Base-by-base conservation (phyloP, 2,797 vertebrate species). In the Pteropus rufus region DNA sequence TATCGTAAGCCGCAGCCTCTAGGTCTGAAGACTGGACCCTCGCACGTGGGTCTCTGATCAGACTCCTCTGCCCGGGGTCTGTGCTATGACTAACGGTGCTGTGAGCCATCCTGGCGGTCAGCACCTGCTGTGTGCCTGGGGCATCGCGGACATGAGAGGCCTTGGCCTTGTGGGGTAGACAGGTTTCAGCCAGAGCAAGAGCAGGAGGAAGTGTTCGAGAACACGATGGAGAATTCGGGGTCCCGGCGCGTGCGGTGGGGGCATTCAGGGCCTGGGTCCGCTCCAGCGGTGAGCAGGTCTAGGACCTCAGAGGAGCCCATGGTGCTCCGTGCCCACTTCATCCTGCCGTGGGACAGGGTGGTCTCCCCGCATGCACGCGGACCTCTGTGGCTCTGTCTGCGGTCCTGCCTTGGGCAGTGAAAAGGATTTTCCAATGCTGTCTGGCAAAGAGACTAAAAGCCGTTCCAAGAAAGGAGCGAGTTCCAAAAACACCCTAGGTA, bases 401-500 rank as follows among this genome's bases (percentile, higher is more conserved):
- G 10, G 1, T 69, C 67, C 73, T 93, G 49, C 12, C 26, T 21
- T 60, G 41, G 39, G 36, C 36, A 79, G 64, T 26, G 41, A 81
- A 90, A 82, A 76, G 49, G 56, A 41, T 19, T 76, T 52, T 73
- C 60, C 54, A 60, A 18, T 8, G 29, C 58, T 79, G 54, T 4
- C 67, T 73, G 77, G 24, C 10, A 93, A 85, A 69, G 9, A 67
- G 62, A 65, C 85, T 46, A 58, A 91, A 91, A 91, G 41, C 54
- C 88, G 70, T 92, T 84, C 44, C 34, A 16, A n/a, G 72, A 58
- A 69, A 58, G 36, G 44, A 44, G 44, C 44, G 60, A 79, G 4
- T 76, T 75, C 36, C 26, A 34, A 88, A 95, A 89, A 72, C 60
- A 82, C 24, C 23, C 26, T 21, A 67, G 52, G 16, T 83, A 54